Conservation (phyloP, 2,797 vertebrate species). For the Chelidonichthys spinosus region DNA sequence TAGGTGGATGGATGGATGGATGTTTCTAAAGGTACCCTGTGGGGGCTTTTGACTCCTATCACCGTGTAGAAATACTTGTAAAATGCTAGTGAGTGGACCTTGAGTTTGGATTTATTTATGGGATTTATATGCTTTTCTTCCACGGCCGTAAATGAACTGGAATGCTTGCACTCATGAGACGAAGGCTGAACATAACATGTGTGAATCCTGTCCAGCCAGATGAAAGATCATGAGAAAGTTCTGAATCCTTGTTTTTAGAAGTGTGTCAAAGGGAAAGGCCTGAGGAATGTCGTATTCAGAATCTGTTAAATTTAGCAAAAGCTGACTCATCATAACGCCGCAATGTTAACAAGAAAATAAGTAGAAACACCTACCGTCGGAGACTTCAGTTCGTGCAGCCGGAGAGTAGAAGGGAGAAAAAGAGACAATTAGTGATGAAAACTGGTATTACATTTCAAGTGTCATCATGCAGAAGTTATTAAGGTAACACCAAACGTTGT, state of each 20-base stretch:
- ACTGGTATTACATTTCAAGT: background rate
- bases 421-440: conserved; percentile 45
- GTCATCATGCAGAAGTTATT: background rate
- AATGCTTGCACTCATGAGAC: background rate
- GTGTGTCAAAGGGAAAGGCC: background rate
- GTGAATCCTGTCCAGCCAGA: background rate
- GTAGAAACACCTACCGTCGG: conserved; percentile 89
- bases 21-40: too few species aligned
- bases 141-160: background rate
- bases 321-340: background rate
- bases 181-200: too few species aligned
- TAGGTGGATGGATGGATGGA: background rate
- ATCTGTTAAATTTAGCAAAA: conserved; percentile 22
- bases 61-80: too few species aligned
- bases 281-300: conserved; percentile 2
- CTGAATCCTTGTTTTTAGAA: background rate
- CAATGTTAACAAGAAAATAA: background rate
- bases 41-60: too few species aligned
- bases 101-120: background rate
- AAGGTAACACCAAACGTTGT: conserved; percentile 11
- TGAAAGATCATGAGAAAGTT: conserved; percentile 19
- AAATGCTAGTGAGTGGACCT: background rate
- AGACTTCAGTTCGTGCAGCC: conserved; percentile 76
- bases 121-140: background rate
- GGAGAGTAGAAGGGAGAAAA: conserved; percentile 10